These are phyloP conservation scores for Tribolium madens DNA, from an alignment of 1,140 invertebrate species.

Conservation along the genomic window DNA sequence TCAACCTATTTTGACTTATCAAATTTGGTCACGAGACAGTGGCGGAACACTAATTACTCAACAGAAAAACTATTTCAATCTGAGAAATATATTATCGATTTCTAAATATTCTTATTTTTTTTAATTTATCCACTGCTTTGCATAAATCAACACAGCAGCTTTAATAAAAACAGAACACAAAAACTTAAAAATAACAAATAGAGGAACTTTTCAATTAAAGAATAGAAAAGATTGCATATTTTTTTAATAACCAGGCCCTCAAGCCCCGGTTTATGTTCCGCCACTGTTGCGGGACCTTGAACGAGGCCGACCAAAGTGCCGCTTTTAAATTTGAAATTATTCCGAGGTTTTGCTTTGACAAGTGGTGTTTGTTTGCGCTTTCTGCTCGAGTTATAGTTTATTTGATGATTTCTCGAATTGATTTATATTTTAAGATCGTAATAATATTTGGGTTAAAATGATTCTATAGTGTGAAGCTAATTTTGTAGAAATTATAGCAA, in stretches of 20 bases:
- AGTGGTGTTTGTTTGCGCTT: constrained; percentile 49
- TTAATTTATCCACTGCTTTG: no score
- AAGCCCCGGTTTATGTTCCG: no score
- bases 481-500: constrained; percentile 7
- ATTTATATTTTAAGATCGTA: constrained; percentile 41
- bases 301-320: constrained; percentile 4
- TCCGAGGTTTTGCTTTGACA: constrained; percentile 47
- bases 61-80: no score
- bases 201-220: no score
- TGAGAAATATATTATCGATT: no score
- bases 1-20: constrained; percentile 26
- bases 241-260: no score
- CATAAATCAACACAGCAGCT: no score
- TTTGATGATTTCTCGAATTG: constrained; percentile 27
- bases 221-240: no score
- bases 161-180: no score
- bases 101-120: no score
- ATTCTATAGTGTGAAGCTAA: neutral
- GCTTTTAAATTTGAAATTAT: constrained; percentile 26
- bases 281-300: constrained; percentile 1
- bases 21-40: constrained; percentile 2
- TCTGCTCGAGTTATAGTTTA: constrained; percentile 21
- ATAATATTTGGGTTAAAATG: constrained; percentile 39
- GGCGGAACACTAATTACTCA: no score
- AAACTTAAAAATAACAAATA: no score